phyloP scores from a whole-genome alignment of 2,888 invertebrate genomes.

The Sicus ferrugineus region DNA sequence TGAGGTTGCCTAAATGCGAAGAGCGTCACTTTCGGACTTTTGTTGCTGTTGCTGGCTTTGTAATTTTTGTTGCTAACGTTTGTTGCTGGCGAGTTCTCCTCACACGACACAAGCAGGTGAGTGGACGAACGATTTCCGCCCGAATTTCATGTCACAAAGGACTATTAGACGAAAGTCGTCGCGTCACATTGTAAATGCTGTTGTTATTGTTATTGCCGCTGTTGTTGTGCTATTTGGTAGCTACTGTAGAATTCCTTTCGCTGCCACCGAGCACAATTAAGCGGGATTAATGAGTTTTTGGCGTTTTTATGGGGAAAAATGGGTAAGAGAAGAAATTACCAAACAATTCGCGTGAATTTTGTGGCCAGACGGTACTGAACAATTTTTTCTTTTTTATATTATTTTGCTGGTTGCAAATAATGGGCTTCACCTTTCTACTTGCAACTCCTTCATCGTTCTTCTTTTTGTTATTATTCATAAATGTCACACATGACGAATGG shows the following conservation, averaged over 20 bases:
- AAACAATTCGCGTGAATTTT: conserved; percentile 23
- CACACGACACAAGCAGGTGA: background rate
- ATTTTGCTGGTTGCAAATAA: conserved; percentile 10
- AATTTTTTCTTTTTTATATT: background rate
- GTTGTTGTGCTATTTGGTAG: background rate
- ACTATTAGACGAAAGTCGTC: conserved; percentile 25
- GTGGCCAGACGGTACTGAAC: conserved; percentile 11
- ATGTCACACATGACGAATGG: conserved; percentile 25
- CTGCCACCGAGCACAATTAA: background rate
- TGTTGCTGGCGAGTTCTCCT: background rate
- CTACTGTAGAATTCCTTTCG: too few relatives aligned
- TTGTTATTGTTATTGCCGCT: conserved; percentile 6
- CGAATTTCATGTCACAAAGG: conserved; percentile 8
- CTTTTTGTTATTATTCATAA: conserved; percentile 20
- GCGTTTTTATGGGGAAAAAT: conserved; percentile 14
- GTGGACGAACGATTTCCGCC: background rate
- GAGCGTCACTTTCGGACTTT: conserved; percentile 1
- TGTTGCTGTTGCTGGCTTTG: background rate
- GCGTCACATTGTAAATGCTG: conserved; percentile 11
- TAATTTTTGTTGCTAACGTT: too few relatives aligned
- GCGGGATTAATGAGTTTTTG: conserved; percentile 18
- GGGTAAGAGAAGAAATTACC: background rate
- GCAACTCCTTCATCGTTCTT: conserved; percentile 1
- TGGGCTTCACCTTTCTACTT: background rate
- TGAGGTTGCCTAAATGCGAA: background rate